phyloP scores from a whole-genome alignment of 2,888 invertebrate genomes.

The Cactoblastis cactorum region DNA sequence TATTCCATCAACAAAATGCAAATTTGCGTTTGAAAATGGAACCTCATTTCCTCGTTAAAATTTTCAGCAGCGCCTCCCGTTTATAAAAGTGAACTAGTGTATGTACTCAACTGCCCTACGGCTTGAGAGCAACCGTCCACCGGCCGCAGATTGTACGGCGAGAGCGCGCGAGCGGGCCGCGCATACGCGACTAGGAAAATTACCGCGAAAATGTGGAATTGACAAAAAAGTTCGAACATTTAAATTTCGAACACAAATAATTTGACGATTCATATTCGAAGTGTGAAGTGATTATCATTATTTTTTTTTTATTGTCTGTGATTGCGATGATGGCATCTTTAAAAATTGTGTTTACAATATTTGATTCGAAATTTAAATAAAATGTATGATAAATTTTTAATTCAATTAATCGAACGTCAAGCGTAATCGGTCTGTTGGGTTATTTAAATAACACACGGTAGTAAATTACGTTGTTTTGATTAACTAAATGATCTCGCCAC shows the following conservation, averaged over 20 bases:
- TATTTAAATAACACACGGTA: slow-evolving; percentile 18
- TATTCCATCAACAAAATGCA: neutral
- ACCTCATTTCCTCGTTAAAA: slow-evolving; percentile 2
- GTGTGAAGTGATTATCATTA: slow-evolving; percentile 38
- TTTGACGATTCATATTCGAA: too few relatives aligned
- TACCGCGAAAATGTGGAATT: slow-evolving; percentile 75
- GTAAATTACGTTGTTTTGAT: slow-evolving; percentile 31
- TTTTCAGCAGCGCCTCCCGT: slow-evolving; percentile 11
- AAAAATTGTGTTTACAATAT: neutral
- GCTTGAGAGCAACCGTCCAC: slow-evolving; percentile 41
- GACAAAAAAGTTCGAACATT: slow-evolving; percentile 41
- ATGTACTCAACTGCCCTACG: slow-evolving; percentile 7
- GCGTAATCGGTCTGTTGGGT: slow-evolving; percentile 2
- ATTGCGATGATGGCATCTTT: slow-evolving; percentile 19
- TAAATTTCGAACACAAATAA: neutral
- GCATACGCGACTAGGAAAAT: slow-evolving; percentile 61
- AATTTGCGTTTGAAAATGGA: neutral
- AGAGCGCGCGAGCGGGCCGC: slow-evolving; percentile 54
- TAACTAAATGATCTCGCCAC: slow-evolving; percentile 24
- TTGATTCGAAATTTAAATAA: neutral
- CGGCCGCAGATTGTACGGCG: slow-evolving; percentile 35
- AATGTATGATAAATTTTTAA: slow-evolving; percentile 8
- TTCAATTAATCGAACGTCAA: slow-evolving; percentile 5
- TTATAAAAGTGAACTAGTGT: neutral
- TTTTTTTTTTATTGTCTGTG: slow-evolving; percentile 14